Evolutionary conservation across 2,797 vertebrate genomes (phyloP).

Genomic region (Mormyrops boulengeri): DNA sequence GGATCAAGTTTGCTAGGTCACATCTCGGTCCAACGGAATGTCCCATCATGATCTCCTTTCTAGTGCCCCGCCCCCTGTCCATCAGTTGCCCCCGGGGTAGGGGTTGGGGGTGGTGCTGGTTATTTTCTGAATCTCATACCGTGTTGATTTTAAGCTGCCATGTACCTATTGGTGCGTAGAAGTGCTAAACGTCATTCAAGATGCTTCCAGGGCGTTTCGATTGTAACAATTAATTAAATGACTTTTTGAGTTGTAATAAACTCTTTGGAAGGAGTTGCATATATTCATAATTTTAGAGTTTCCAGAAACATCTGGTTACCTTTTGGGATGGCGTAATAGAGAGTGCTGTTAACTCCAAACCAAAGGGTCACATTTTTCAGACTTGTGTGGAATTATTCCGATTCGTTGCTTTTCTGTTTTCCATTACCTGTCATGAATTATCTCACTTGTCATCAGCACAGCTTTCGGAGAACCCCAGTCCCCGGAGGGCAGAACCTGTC

Average conservation of each 20-base stretch:
- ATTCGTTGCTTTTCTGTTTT: background rate
- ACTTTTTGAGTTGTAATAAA: background rate
- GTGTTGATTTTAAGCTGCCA: background rate
- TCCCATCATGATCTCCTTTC: background rate
- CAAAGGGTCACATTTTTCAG: too few species aligned
- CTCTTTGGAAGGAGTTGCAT: background rate
- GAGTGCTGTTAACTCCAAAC: background rate
- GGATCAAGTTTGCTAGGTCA: background rate
- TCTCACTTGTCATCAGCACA: background rate
- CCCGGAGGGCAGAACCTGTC: background rate
- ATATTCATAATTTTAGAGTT: background rate
- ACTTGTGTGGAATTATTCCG: background rate
- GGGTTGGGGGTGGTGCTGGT: background rate
- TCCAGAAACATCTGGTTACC: background rate
- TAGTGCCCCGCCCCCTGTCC: background rate
- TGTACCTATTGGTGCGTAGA: background rate
- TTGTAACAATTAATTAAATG: background rate
- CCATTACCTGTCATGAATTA: background rate
- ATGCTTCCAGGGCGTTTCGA: background rate
- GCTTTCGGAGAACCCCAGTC: background rate
- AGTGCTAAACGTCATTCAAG: background rate
- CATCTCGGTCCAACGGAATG: background rate
- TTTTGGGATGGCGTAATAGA: background rate
- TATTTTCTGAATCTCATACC: background rate
- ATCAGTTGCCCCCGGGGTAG: background rate